These are phyloP conservation scores for Tipula vernalis DNA, from an alignment of 2,888 invertebrate genomes.

Conservation along the genomic window DNA sequence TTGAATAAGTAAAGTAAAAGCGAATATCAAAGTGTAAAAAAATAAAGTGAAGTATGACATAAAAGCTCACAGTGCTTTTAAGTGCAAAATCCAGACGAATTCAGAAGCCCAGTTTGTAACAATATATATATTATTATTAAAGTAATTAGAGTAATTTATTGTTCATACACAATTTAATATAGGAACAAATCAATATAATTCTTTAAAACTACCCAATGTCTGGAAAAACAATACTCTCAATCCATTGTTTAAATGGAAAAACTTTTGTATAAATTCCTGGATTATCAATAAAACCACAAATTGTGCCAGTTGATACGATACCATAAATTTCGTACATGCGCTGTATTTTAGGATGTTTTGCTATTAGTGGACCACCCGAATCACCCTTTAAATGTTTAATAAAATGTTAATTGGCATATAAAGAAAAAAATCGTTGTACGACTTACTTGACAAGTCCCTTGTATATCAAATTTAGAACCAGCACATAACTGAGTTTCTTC, in stretches of 20 bases:
- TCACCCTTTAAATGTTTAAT: neutral
- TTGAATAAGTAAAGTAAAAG: too few species aligned
- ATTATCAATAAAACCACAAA: neutral
- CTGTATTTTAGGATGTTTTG: neutral
- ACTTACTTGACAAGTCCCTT: neutral
- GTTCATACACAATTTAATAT: too few species aligned
- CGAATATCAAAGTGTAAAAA: too few species aligned
- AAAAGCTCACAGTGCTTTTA: too few species aligned
- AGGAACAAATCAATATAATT: too few species aligned
- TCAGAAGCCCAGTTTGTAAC: too few species aligned
- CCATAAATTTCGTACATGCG: neutral
- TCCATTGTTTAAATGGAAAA: neutral
- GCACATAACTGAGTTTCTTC: neutral
- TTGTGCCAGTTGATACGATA: neutral
- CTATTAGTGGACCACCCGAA: neutral
- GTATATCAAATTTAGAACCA: neutral
- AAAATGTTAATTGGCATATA: neutral
- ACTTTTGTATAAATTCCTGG: neutral
- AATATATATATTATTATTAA: too few species aligned
- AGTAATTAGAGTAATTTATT: too few species aligned
- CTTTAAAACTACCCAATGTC: too few species aligned
- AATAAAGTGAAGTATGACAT: too few species aligned
- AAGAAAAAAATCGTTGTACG: too few species aligned
- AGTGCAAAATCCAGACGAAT: too few species aligned
- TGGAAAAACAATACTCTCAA: neutral